Evolutionary conservation across 2,888 invertebrate species (phyloP).

Genomic region (Conchocele bisecta): DNA sequence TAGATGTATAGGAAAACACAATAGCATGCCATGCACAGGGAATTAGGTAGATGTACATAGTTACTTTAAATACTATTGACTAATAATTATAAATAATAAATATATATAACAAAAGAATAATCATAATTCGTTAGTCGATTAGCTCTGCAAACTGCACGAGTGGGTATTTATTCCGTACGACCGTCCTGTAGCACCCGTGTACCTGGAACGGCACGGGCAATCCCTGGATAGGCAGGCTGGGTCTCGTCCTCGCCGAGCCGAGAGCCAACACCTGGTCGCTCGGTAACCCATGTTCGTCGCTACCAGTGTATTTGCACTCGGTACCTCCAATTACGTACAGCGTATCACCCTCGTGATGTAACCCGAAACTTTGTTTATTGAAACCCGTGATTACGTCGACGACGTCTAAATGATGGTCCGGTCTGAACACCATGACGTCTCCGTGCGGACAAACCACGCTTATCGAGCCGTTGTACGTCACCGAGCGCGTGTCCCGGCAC

Average conservation of each 20-base stretch:
- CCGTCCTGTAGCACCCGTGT: slow-evolving; percentile 44
- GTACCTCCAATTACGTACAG: slow-evolving; percentile 49
- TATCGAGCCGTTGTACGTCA: slow-evolving; percentile 45
- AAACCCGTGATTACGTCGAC: slow-evolving; percentile 41
- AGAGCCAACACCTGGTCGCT: slow-evolving; percentile 22
- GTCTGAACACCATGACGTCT: slow-evolving; percentile 46
- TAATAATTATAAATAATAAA: no score
- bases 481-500: slow-evolving; percentile 43
- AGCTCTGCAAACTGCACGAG: slow-evolving; percentile 49
- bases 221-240: slow-evolving; percentile 9
- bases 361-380: slow-evolving; percentile 54
- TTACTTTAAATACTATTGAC: no score
- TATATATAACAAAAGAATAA: no score
- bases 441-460: slow-evolving; percentile 51
- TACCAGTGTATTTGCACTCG: background rate
- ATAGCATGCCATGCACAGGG: no score
- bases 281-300: slow-evolving; percentile 11
- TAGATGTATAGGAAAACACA: no score
- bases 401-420: slow-evolving; percentile 25
- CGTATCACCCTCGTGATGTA: slow-evolving; percentile 26
- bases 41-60: no score
- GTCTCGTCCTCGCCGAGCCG: background rate
- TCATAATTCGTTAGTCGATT: slow-evolving; percentile 18
- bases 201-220: slow-evolving; percentile 55
- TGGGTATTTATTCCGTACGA: slow-evolving; percentile 50